Base-by-base conservation (phyloP, 2,888 invertebrate species). In the Eupeodes luniger region DNA sequence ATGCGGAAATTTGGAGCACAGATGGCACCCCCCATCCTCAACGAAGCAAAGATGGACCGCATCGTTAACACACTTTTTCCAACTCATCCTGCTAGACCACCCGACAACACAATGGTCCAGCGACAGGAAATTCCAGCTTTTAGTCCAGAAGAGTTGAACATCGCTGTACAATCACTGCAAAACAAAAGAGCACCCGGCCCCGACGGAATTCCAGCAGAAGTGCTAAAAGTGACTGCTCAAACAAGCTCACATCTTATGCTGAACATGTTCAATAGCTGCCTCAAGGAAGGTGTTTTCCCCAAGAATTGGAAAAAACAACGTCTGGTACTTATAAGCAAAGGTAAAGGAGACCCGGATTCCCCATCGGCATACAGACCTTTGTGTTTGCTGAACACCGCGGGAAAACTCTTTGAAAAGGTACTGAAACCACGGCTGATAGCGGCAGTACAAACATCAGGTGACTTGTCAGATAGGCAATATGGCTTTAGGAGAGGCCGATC, bases 191-290 rank as follows among this genome's bases (percentile, higher is more conserved):
- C 53, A 9, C 53, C 53, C 9, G 51, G 16, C n/a, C 16, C 40
- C 12, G n/a, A 4, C 40, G 51, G 69, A n/a, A 51, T 51, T 9
- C 34, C 51, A 49, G 51, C 34, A 51, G 67, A 49, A 67, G 67
- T 51, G 7, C 5, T 51, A 3, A 67, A n/a, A 27, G 51, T 40
- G 19, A 57, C 2, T 6, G 57, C 40, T 6, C 57, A 75, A 57
- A 14, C 44, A 7, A 51, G 40, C 40, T 7, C 62, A 2, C 62
- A 51, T 5, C 16, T 75, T 9, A 7, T 62, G 1, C 62, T 62
- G 12, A 75, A 75, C 40, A 64, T 64, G 75, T 62, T 16, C 12
- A 51, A 75, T 19, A 64, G 75, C 19, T 62, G 40, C 14, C 75
- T 53, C 1, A 0, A 12, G 1, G 67, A 57, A 49, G 78, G 67